phyloP scores from a whole-genome alignment of 2,888 invertebrate genomes.

The Scaeva pyrastri region DNA sequence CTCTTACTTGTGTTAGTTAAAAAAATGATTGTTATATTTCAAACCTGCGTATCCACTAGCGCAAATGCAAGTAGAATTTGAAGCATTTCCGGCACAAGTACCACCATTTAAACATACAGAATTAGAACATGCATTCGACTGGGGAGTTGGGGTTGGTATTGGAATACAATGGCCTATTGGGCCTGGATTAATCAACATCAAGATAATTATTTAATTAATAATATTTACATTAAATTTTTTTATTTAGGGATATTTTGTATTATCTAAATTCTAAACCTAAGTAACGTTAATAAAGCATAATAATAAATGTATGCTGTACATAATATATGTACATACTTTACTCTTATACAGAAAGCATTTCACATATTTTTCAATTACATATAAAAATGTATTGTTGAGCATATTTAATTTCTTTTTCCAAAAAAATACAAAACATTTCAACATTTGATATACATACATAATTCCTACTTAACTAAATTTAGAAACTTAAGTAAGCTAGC shows the following conservation, averaged over 20 bases:
- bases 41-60: conserved; percentile 88
- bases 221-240: conserved; percentile 42
- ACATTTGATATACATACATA: too few species aligned
- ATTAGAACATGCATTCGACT: conserved; percentile 83
- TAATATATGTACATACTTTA: too few species aligned
- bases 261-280: too few species aligned
- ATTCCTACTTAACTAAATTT: too few species aligned
- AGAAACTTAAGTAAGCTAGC: background rate
- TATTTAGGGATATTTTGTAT: background rate
- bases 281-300: too few species aligned
- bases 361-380: too few species aligned
- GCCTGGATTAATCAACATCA: conserved; percentile 78
- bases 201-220: conserved; percentile 55
- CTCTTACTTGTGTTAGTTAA: conserved; percentile 15
- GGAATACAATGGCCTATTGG: conserved; percentile 84
- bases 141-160: conserved; percentile 78
- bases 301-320: too few species aligned
- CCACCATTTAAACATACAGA: conserved; percentile 89
- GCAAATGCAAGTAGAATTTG: conserved; percentile 90
- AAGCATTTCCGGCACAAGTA: conserved; percentile 87
- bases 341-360: too few species aligned
- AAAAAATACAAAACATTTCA: too few species aligned
- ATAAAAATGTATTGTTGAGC: too few species aligned
- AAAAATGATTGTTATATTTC: conserved; percentile 74
- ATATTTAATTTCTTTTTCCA: too few species aligned